A percentile compares a stretch with the other conserved stretches of the same genome.
Conservation (phyloP, 1,140 invertebrate genomes). For the Drosophila insularis region DNA sequence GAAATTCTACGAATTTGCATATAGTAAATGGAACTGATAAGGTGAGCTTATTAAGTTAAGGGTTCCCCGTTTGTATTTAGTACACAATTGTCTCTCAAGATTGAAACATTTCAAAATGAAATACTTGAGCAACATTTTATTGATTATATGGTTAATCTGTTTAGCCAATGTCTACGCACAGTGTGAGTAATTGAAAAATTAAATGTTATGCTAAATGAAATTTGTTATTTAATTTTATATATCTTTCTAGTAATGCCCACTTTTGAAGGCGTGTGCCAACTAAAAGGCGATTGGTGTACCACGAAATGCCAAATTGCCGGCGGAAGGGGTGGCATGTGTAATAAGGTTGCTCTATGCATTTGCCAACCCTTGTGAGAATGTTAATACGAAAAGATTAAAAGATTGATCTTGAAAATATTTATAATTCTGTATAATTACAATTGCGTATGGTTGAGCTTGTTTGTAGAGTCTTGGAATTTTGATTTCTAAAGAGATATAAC, state of each 20-base stretch:
- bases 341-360: constrained; percentile 61
- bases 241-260: constrained; percentile 45
- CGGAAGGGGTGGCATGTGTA: constrained; percentile 65
- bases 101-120: constrained; percentile 39
- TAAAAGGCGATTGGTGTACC: constrained; percentile 59
- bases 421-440: constrained; percentile 51
- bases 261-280: constrained; percentile 47
- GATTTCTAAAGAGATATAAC: constrained; percentile 17
- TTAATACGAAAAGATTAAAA: constrained; percentile 17
- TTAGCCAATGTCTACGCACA: constrained; percentile 24
- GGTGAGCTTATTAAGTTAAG: constrained; percentile 36
- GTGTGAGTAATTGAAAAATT: constrained; percentile 45
- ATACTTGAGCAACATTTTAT: constrained; percentile 30
- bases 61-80: constrained; percentile 21
- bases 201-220: constrained; percentile 5
- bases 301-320: constrained; percentile 61
- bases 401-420: background rate
- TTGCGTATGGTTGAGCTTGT: constrained; percentile 30
- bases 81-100: constrained; percentile 22
- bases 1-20: background rate
- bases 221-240: constrained; percentile 18
- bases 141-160: constrained; percentile 40
- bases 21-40: background rate
- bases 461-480: background rate
- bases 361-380: constrained; percentile 55